Evolutionary conservation across 2,113 vertebrate species (phyloP).

Genomic region (Larimichthys crocea): DNA sequence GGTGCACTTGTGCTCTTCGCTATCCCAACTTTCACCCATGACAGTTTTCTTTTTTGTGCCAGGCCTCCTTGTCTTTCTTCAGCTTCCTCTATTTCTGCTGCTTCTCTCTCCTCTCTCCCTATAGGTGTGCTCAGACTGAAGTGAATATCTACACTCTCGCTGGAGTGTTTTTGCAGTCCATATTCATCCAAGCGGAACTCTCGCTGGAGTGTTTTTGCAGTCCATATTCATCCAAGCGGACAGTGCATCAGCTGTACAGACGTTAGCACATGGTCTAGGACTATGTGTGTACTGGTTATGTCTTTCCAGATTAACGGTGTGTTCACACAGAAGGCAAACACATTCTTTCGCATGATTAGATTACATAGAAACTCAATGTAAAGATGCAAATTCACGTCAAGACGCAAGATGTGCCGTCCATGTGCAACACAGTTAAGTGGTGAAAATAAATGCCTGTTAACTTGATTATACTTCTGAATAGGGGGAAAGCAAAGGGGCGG

Average conservation of each 20-base stretch:
- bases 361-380: too few relatives aligned
- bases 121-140: constrained; percentile 7
- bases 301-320: background rate
- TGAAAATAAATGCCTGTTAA: too few relatives aligned
- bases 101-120: background rate
- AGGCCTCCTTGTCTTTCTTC: constrained; percentile 14
- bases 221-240: background rate
- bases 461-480: too few relatives aligned
- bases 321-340: too few relatives aligned
- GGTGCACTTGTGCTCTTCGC: constrained; percentile 48
- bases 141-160: background rate
- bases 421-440: too few relatives aligned
- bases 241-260: background rate
- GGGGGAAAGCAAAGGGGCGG: too few relatives aligned
- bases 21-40: constrained; percentile 33
- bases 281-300: background rate
- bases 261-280: background rate
- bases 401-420: too few relatives aligned
- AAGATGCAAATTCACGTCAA: too few relatives aligned
- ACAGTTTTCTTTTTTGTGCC: constrained; percentile 29
- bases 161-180: background rate
- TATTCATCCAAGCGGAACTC: background rate
- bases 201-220: background rate
- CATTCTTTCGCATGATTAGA: too few relatives aligned
- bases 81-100: constrained; percentile 15